Conservation (phyloP, 1,140 invertebrate species). For the Hypsibius dujardini region DNA sequence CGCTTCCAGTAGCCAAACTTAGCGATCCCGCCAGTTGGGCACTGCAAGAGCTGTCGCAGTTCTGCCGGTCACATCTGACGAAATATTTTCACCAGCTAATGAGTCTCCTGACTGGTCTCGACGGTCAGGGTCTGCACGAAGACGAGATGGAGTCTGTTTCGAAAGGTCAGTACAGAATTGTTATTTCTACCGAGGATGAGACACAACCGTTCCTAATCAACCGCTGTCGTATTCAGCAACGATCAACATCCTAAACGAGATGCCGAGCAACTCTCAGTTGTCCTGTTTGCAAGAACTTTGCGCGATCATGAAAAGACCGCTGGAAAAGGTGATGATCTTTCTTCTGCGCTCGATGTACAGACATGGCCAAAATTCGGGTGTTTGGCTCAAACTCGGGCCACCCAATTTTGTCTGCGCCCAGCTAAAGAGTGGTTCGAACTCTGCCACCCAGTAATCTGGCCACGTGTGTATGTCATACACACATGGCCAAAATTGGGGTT, state of each 20-base stretch:
- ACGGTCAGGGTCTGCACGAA: not conserved
- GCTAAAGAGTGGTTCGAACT: too few relatives aligned
- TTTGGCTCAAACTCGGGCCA: too few relatives aligned
- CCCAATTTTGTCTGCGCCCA: too few relatives aligned
- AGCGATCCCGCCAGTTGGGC: conserved; percentile 2
- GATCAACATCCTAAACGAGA: conserved; percentile 12
- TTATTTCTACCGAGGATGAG: not conserved
- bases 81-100: conserved; percentile 3
- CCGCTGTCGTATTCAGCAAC: not conserved
- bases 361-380: too few relatives aligned
- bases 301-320: not conserved
- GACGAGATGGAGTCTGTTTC: conserved; percentile 2
- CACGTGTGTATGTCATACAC: too few relatives aligned
- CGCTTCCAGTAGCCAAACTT: not conserved
- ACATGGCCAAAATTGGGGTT: too few relatives aligned
- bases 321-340: too few relatives aligned
- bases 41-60: not conserved
- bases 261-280: not conserved
- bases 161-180: too few relatives aligned
- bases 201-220: too few relatives aligned
- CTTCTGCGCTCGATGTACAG: too few relatives aligned
- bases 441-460: too few relatives aligned
- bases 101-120: not conserved
- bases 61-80: not conserved
- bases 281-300: not conserved